Evolutionary conservation across 23 tunicate species (phyloP), one percentile per base, ranked within the genome.

Genomic region (Styela plicata): DNA sequence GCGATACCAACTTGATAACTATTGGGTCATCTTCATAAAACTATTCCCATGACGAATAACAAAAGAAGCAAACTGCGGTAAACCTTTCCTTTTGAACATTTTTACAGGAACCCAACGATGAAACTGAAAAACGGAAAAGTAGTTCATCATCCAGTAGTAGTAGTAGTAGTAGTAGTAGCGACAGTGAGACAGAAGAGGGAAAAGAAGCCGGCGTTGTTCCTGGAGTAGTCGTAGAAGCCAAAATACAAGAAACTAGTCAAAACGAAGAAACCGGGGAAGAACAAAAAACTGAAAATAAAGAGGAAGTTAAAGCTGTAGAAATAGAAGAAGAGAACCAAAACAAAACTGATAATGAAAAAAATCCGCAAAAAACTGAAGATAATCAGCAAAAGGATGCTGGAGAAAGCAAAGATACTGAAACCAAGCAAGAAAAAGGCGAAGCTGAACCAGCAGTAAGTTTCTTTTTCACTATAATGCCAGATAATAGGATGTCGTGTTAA

Each of bases 381-480:
- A 21, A 68, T 16, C 27, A 18, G 16, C 31, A 68, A 21, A 68
- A 13, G 24, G 73, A 31, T 24, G 73, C 24, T 68, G n/a, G 16
- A 68, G 27, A 68, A 19, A 19, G 21, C 64, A 21, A 61, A 61
- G 21, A 19, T 19, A 21, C 19, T 19, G 64, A 19, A 61, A 21
- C 64, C 20, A 61, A 61, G 64, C 64, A 19, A 61, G 64, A 61
- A 21, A 61, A 19, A 61, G 64, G 20, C 64, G 64, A 19, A 19
- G 64, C 64, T 21, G 64, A 61, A 61, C 64, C 64, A 61, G 64
- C 20, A 19, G 64, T n/a, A n/a, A n/a, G n/a, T n/a, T n/a, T n/a
- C n/a, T n/a, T n/a, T n/a, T n/a, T n/a, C n/a, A n/a, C n/a, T n/a
- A n/a, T n/a, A n/a, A n/a, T n/a, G n/a, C n/a, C n/a, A n/a, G n/a